Conservation (phyloP, 2,113 vertebrate species). For the Oreocharis arfaki region DNA sequence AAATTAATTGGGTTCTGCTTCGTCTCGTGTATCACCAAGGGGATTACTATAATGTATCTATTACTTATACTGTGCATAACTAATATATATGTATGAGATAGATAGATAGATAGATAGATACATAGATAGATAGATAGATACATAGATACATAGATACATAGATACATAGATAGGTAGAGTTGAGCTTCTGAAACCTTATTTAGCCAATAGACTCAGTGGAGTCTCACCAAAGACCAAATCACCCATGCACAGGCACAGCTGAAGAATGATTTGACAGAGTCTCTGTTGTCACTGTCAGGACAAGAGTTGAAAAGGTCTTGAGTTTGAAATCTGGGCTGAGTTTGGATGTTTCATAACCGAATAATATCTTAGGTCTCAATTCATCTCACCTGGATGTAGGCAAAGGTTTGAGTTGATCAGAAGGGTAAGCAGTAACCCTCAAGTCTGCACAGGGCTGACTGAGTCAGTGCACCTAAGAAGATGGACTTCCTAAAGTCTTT, state of each 20-base stretch:
- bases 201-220: background rate
- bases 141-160: too few species aligned
- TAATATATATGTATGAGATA: too few species aligned
- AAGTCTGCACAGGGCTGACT: background rate
- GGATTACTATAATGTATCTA: background rate
- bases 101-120: background rate
- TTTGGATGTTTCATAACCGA: background rate
- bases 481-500: background rate
- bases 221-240: background rate
- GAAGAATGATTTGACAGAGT: background rate
- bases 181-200: background rate
- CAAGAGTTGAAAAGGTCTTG: background rate
- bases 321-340: background rate
- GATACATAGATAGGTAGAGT: background rate
- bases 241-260: background rate
- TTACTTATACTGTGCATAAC: background rate
- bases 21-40: background rate
- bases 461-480: background rate
- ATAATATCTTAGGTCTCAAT: background rate
- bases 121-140: background rate
- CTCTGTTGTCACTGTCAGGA: background rate
- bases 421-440: background rate
- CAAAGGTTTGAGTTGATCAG: background rate
- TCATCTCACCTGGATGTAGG: background rate
- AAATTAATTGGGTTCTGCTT: background rate